These are phyloP conservation scores for Limnodromus scolopaceus DNA, from an alignment of 2,797 vertebrate genomes.

Conservation along the genomic window DNA sequence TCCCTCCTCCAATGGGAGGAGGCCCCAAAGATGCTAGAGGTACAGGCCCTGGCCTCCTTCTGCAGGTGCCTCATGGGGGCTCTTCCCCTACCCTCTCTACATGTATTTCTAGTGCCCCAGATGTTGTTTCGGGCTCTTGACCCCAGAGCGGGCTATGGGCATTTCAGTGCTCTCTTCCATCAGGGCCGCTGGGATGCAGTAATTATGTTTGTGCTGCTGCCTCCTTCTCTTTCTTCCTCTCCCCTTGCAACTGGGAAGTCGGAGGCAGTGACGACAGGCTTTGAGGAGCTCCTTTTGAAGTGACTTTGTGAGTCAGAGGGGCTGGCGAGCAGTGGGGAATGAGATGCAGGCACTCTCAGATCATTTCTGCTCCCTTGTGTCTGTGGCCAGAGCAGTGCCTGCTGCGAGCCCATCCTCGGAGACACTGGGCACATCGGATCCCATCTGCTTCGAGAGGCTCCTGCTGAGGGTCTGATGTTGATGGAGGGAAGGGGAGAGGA, in stretches of 20 bases:
- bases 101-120: neutral
- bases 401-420: accelerated
- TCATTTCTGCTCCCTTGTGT: neutral
- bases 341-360: neutral
- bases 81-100: neutral
- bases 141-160: neutral
- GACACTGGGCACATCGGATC: accelerated
- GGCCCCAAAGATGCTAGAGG: neutral
- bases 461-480: neutral
- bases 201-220: neutral
- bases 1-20: neutral
- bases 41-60: neutral
- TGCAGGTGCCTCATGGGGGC: neutral
- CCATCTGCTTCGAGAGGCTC: neutral
- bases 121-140: neutral
- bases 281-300: slow-evolving; percentile 57
- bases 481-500: neutral
- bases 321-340: neutral
- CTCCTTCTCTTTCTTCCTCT: slow-evolving; percentile 39
- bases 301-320: slow-evolving; percentile 25
- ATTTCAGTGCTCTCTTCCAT: neutral
- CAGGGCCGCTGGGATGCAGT: neutral
- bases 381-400: neutral
- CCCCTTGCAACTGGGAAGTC: neutral
- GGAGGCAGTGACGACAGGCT: neutral